Conservation (phyloP, 2,888 invertebrate species). For the Marronus borbonicus region DNA sequence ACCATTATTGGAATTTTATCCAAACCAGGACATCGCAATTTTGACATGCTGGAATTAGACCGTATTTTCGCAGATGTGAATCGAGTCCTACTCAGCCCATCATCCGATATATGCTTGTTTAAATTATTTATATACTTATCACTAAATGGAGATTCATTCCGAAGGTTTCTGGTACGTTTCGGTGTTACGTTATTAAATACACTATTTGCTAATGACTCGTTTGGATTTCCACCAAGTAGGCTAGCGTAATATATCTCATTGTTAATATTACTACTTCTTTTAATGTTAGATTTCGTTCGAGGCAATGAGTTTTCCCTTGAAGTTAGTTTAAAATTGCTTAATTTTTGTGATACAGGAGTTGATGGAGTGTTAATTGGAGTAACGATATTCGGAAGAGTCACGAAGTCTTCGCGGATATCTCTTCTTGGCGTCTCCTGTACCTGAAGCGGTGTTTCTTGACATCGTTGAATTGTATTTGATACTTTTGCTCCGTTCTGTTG, state of each 20-base stretch:
- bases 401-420: not conserved
- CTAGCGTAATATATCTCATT: constrained; percentile 13
- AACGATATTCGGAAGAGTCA: constrained; percentile 11
- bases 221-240: not conserved
- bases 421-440: constrained; percentile 17
- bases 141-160: not conserved
- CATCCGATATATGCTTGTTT: not conserved
- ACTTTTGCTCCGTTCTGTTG: constrained; percentile 7
- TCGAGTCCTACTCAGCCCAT: not conserved
- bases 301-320: constrained; percentile 11
- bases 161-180: constrained; percentile 11
- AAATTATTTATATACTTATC: constrained; percentile 43
- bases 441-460: not conserved
- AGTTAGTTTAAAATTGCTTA: not conserved
- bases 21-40: constrained; percentile 59
- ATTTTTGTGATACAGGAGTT: not conserved
- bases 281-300: not conserved
- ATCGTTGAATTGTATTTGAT: not conserved
- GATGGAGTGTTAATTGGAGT: constrained; percentile 13
- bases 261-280: not conserved
- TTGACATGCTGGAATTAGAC: constrained; percentile 58
- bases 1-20: constrained; percentile 57
- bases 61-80: constrained; percentile 36
- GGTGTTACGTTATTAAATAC: constrained; percentile 46
- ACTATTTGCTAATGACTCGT: not conserved